Base-by-base conservation (phyloP, 2,888 invertebrate genomes). In the Pristionchus fissidentatus region DNA sequence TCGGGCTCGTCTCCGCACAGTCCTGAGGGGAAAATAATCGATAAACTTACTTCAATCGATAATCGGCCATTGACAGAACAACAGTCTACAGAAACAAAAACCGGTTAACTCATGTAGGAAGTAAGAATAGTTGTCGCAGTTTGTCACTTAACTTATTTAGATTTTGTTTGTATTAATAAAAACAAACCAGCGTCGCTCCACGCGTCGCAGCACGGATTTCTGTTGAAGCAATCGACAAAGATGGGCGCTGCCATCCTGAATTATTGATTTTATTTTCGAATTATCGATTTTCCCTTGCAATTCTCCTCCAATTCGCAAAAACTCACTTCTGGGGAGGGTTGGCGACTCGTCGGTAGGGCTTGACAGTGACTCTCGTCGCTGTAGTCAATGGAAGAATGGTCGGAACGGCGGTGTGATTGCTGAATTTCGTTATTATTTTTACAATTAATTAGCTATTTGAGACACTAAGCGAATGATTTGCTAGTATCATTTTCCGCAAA, bases 171-270 rank as follows among this genome's bases (percentile, higher is more conserved):
- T n/a, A n/a, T n/a, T n/a, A n/a, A n/a, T 46, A n/a, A 57, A 7
- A 57, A 78, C 75, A 29, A n/a, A 84, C 80, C 80, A 35, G 22
- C 75, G 70, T 87, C 84, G n/a, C 89, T 86, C 91, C 91, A 91
- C 4, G 85, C 70, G n/a, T 89, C 88, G 84, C 91, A 91, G 85
- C 91, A 91, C 32, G 91, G 91, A 80, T 86, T 86, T 62, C 86
- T 84, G 85, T 91, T 92, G 87, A 86, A 90, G 85, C 92, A 92
- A 84, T 90, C 89, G 66, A 87, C 86, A 87, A 92, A 91, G 41
- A 88, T 84, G n/a, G 87, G 86, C 1, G 88, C 86, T 4, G 85
- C 84, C 87, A 87, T 55, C n/a, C 57, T 79, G 38, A 57, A 43
- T 15, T 15, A 0, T 57, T 1, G 1, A 57, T 55, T n/a, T 22